Evolutionary conservation across 2,888 invertebrate species (phyloP).

Genomic region (Drosophila nigricruria): DNA sequence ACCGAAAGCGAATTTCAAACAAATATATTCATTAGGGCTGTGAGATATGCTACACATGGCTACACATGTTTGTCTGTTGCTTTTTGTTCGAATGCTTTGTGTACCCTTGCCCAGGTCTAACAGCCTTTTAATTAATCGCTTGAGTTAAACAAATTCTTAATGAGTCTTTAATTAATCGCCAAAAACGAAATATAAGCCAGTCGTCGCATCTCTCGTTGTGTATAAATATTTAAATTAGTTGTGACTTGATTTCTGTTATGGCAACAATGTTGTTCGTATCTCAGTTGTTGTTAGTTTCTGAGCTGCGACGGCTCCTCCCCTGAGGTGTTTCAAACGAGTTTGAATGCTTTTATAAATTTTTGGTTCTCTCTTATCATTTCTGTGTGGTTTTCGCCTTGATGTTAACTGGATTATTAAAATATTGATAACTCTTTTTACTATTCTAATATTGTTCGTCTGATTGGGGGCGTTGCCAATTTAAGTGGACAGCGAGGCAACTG

Average conservation of each 20-base stretch:
- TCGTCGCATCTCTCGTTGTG: slow-evolving; percentile 20
- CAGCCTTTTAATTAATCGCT: slow-evolving; percentile 76
- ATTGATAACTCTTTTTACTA: slow-evolving; percentile 42
- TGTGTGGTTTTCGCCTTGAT: slow-evolving; percentile 31
- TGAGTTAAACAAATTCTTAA: slow-evolving; percentile 74
- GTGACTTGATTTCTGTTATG: slow-evolving; percentile 69
- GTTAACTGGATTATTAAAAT: slow-evolving; percentile 49
- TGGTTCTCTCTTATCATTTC: slow-evolving; percentile 30
- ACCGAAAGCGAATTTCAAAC: slow-evolving; percentile 6
- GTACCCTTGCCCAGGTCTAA: slow-evolving; percentile 54
- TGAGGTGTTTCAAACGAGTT: slow-evolving; percentile 77
- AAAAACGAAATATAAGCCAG: slow-evolving; percentile 59
- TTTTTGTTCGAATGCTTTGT: slow-evolving; percentile 25
- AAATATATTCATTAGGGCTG: slow-evolving; percentile 32
- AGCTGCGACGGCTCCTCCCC: slow-evolving; percentile 67
- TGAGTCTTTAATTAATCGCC: slow-evolving; percentile 81
- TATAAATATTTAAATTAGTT: slow-evolving; percentile 62
- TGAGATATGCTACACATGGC: slow-evolving; percentile 35
- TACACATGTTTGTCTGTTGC: slow-evolving; percentile 39
- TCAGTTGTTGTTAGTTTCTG: slow-evolving; percentile 13
- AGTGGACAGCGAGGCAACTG: slow-evolving; percentile 3
- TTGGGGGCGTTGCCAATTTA: slow-evolving; percentile 33
- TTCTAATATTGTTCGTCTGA: slow-evolving; percentile 2
- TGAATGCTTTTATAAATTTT: slow-evolving; percentile 60
- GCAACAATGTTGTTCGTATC: slow-evolving; percentile 28